These are phyloP conservation scores for Drosophila pseudoananassae DNA, from an alignment of 1,140 invertebrate genomes.

Conservation along the genomic window DNA sequence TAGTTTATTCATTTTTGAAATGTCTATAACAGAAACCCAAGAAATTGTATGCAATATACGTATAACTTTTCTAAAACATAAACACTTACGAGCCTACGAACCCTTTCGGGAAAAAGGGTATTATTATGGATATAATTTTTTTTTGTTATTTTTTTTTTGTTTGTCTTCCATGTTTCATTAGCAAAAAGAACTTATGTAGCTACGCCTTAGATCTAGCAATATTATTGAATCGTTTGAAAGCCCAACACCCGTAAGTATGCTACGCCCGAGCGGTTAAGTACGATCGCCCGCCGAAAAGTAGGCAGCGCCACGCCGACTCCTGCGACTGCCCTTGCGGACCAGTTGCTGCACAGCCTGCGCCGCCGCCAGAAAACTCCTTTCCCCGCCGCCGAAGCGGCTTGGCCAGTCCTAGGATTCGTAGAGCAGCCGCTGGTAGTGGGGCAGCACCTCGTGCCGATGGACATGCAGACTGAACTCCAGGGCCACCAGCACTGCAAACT, in stretches of 20 bases:
- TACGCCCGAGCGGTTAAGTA: constrained; percentile 43
- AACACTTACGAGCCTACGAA: constrained; percentile 59
- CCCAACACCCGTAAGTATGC: constrained; percentile 66
- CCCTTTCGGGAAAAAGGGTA: constrained; percentile 1
- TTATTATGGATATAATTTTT: constrained; percentile 28
- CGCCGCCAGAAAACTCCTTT: constrained; percentile 69
- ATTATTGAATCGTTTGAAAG: constrained; percentile 38
- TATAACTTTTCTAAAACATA: constrained; percentile 44
- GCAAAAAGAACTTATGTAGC: constrained; percentile 25
- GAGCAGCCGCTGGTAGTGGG: constrained; percentile 96
- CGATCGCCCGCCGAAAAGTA: constrained; percentile 28
- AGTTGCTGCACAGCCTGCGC: constrained; percentile 71
- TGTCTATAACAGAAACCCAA: constrained; percentile 70
- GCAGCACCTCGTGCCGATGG: constrained; percentile 95
- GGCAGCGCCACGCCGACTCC: constrained; percentile 38
- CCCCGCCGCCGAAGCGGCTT: constrained; percentile 65
- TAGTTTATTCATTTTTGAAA: constrained; percentile 71
- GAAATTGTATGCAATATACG: constrained; percentile 47
- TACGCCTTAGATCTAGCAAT: constrained; percentile 29
- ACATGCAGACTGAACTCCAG: constrained; percentile 97
- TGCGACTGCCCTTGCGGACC: constrained; percentile 69
- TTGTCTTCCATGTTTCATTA: constrained; percentile 21
- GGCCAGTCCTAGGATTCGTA: constrained; percentile 90
- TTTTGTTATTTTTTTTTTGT: constrained; percentile 30
- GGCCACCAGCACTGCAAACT: constrained; percentile 97